Base-by-base conservation (phyloP, 2,113 vertebrate species). In the Pseudorhombus dupliciocellatus region DNA sequence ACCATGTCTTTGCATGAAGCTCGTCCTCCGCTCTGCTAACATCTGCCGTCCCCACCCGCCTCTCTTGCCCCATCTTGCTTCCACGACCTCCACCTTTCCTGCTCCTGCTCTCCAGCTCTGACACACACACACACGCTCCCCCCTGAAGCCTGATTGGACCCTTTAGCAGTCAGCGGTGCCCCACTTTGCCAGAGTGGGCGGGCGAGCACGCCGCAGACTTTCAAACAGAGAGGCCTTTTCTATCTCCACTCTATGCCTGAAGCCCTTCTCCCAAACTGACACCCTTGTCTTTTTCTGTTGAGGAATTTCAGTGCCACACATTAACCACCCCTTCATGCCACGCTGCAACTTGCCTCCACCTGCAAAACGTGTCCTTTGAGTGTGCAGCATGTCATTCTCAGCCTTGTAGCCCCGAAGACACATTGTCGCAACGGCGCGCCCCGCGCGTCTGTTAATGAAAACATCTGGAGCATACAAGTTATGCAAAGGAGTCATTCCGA, bases 1-100 rank as follows among this genome's bases (percentile, higher is more conserved):
- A 93, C 4, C 80, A 91, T 92, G 71, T 93, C 92, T 93, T 94
- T 90, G 88, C 71, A 72, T 82, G 89, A 91, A 87, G 87, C 84
- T 87, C 84, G 69, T 77, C 90, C 82, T 75, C 88, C 75, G 81
- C 83, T 90, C 81, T 77, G 78, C 84, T 89, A 72, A 84, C 77
- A 87, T 87, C 80, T 85, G 87, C 84, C 82, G 88, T 80, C 80
- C 69, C 63, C 63, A 24, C 83, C 81, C 44, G n/a, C 53, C 69
- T 34, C 61, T n/a, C 66, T 85, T 69, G 77, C 72, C 69, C 75
- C 86, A 86, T 89, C 90, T 79, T 66, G 88, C 84, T 91, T 83
- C 86, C 87, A 88, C 85, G 90, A 88, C 82, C 90, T 77, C 66
- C 78, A 37, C 85, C 83, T 77, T 80, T 60, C 55, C 65, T 66